These are phyloP conservation scores for Ceratitis capitata DNA, from an alignment of 1,140 invertebrate genomes.

Conservation along the genomic window DNA sequence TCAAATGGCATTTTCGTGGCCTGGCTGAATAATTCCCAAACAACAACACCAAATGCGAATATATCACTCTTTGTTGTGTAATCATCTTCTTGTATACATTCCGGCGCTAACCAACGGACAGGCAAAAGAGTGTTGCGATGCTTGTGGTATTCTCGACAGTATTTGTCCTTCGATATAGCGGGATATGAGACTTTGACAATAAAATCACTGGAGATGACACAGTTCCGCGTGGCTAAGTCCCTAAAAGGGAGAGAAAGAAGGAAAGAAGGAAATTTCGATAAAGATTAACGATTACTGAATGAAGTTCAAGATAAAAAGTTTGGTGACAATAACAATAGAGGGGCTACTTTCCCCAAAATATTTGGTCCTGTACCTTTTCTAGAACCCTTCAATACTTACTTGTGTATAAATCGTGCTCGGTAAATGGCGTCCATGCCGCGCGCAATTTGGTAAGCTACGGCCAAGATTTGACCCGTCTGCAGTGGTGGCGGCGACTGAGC, in stretches of 20 bases:
- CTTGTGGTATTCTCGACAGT: constrained; percentile 86
- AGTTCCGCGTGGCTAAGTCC: constrained; percentile 94
- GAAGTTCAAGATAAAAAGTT: too few species aligned
- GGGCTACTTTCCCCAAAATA: too few species aligned
- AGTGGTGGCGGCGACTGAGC: constrained; percentile 71
- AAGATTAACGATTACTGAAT: not conserved
- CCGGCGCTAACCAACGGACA: constrained; percentile 86
- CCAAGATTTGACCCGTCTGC: constrained; percentile 75
- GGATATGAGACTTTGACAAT: constrained; percentile 86
- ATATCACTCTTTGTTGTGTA: constrained; percentile 95
- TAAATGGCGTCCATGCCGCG: constrained; percentile 84
- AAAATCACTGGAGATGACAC: constrained; percentile 84
- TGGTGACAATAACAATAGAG: too few species aligned
- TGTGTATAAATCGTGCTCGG: constrained; percentile 60
- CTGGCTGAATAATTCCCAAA: constrained; percentile 82
- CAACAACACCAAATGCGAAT: constrained; percentile 87
- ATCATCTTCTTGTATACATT: constrained; percentile 89
- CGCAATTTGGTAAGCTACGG: constrained; percentile 81
- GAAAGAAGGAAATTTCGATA: not conserved
- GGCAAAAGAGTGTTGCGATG: constrained; percentile 82
- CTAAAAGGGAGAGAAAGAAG: constrained; percentile 48
- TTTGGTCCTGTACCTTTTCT: too few species aligned
- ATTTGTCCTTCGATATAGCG: constrained; percentile 83
- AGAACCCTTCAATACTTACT: constrained; percentile 51
- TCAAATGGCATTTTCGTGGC: constrained; percentile 87